phyloP scores from a whole-genome alignment of 2,113 vertebrate species.

The Tichodroma muraria region DNA sequence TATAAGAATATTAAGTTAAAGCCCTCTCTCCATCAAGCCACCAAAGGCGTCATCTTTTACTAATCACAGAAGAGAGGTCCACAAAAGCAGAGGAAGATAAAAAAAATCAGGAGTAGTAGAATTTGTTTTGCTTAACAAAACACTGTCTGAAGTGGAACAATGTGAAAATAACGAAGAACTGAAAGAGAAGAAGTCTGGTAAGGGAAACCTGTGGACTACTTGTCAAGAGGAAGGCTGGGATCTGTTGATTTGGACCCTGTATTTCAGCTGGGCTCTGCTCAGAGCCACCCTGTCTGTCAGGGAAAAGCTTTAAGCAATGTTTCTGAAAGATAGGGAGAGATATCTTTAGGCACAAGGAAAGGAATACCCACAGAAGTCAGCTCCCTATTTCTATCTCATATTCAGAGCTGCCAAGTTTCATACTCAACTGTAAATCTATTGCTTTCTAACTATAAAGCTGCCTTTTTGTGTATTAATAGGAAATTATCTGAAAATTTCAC shows the following conservation, averaged over 20 bases:
- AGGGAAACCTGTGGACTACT: background rate
- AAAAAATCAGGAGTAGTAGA: background rate
- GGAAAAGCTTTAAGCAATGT: background rate
- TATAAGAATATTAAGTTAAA: rapidly evolving
- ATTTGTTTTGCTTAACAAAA: background rate
- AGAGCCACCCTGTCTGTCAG: background rate
- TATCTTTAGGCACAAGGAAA: background rate
- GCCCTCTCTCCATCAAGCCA: background rate
- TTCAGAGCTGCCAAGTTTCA: background rate
- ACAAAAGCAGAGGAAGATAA: background rate
- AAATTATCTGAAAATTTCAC: background rate
- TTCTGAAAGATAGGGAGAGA: background rate
- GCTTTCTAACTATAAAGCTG: background rate
- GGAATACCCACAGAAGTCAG: background rate
- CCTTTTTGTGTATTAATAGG: slow-evolving; percentile 1
- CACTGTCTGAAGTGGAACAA: background rate
- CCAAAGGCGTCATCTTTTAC: rapidly evolving
- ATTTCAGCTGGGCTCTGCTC: background rate
- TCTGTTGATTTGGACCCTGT: background rate
- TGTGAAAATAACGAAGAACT: background rate
- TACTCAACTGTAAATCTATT: background rate
- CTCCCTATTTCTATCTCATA: background rate
- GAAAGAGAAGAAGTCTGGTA: background rate
- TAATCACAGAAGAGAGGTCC: background rate
- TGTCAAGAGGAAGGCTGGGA: slow-evolving; percentile 33